Base-by-base conservation (phyloP, 92 coral and sea anemone genomes). In the Zoanthus sansibaricus region DNA sequence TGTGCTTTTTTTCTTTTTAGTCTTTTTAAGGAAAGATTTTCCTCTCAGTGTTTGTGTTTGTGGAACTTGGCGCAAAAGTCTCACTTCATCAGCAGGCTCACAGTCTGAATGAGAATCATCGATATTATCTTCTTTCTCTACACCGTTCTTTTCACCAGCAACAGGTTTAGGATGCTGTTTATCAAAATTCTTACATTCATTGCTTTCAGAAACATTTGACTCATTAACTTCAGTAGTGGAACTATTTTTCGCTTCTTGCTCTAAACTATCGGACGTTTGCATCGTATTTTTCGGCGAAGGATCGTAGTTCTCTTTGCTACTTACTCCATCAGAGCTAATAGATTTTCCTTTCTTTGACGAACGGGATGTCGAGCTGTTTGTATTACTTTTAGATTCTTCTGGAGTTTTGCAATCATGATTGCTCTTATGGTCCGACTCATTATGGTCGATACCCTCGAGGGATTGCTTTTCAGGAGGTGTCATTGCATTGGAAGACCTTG, bases 241-340 rank as follows among this genome's bases (percentile, higher is more conserved):
- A 33, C 71, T 6, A 32, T 32, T 46, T 58, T 46, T 68, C 5
- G 16, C 52, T 42, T 30, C 71, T 20, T 46, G 56, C 45, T 79
- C 75, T 71, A 66, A 31, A 46, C 1, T 80, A 72, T 64, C 45
- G n/a, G 37, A 18, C 20, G 70, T 66, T 20, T 52, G 20, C 48
- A 64, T 45, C 21, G 75, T 46, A 1, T 80, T 54, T 16, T 46
- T 80, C 66, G 74, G 62, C 21, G 46, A 64, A 75, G 91, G 88
- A 56, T 75, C 75, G 11, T 71, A 72, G 56, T 87, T 87, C 68
- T 75, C 93, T 70, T 90, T 90, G 58, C 91, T 46, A 59, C 91
- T 67, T 58, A 86, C 69, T 25, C 69, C 82, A 62, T 77, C 93
- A 14, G 87, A 90, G 14, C 9, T 46, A 0, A 45, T 9, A 46